Conservation (phyloP, 2,113 vertebrate genomes). For the Hippocampus abdominalis region DNA sequence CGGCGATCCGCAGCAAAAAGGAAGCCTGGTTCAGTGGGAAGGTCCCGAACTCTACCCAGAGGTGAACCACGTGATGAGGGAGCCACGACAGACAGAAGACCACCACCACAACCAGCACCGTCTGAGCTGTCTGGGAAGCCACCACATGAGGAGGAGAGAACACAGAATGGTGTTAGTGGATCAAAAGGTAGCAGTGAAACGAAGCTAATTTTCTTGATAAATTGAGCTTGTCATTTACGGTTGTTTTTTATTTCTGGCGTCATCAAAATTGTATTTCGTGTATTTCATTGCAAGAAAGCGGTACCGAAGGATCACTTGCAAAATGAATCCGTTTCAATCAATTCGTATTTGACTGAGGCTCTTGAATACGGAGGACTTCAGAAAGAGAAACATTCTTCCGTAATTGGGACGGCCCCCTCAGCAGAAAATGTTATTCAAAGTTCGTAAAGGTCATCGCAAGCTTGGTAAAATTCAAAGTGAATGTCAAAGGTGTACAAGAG, state of each 20-base stretch:
- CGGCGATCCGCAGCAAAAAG: constrained; percentile 84
- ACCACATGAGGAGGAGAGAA: constrained; percentile 3
- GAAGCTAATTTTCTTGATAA: background rate
- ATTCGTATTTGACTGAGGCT: background rate
- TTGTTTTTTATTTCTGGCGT: background rate
- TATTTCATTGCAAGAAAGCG: background rate
- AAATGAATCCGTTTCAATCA: background rate
- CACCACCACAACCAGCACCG: constrained; percentile 93
- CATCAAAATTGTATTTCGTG: background rate
- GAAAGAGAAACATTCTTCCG: background rate
- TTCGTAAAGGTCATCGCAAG: background rate
- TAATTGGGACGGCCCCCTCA: background rate
- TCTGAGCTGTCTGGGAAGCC: constrained; percentile 86
- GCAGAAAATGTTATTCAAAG: background rate
- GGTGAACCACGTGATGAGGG: constrained; percentile 88
- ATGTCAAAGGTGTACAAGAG: background rate
- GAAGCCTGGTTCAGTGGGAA: constrained; percentile 94
- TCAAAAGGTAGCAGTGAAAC: background rate
- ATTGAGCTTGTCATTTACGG: background rate
- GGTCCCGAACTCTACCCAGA: constrained; percentile 92
- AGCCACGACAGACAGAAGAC: constrained; percentile 98
- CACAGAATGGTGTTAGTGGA: background rate
- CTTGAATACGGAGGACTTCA: background rate
- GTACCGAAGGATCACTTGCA: background rate
- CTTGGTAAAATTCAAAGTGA: background rate